Conservation (phyloP, 2,113 vertebrate species). For the Pedionomus torquatus region DNA sequence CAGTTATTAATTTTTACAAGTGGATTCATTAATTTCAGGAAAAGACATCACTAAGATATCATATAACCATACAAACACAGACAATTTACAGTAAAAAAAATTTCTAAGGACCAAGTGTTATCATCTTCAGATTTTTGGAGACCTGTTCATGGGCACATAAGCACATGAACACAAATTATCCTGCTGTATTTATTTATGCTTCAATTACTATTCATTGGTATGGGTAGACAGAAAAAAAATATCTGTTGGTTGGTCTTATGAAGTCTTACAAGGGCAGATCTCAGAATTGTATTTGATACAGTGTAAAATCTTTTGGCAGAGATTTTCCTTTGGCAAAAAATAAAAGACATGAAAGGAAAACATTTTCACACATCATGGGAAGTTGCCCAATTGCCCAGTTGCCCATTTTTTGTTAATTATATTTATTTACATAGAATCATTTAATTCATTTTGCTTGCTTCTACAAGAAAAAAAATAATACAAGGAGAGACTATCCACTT, state of each 20-base stretch:
- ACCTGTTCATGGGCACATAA: neutral
- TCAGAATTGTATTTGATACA: neutral
- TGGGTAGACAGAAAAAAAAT: neutral
- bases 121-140: neutral
- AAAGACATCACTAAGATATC: neutral
- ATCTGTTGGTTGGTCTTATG: neutral
- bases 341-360: accelerated
- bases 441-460: neutral
- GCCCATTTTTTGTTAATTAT: neutral
- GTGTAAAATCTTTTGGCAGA: neutral
- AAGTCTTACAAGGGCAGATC: neutral
- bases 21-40: neutral
- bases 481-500: accelerated
- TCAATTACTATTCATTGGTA: neutral
- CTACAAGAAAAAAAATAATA: neutral
- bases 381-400: neutral
- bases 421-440: neutral
- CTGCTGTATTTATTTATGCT: neutral
- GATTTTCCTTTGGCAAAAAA: neutral
- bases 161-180: neutral
- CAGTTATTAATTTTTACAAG: neutral
- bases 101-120: neutral
- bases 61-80: neutral
- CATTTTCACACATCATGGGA: neutral
- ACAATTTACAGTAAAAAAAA: neutral